These are phyloP conservation scores for Lepisosteus osseus DNA, from an alignment of 2,113 vertebrate genomes.

Conservation along the genomic window DNA sequence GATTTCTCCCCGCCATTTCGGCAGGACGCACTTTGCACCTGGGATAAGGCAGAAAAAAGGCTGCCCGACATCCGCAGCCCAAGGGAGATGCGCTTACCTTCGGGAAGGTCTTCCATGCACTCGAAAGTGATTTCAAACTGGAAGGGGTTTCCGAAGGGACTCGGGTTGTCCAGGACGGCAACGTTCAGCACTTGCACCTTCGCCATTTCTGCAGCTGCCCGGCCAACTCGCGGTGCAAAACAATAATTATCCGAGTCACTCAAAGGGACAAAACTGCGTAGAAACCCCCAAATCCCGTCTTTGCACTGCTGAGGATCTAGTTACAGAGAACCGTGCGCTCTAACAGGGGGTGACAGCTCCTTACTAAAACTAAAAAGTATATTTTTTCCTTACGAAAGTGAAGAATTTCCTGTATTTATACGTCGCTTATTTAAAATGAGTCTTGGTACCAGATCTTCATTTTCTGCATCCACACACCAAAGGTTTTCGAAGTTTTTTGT, in stretches of 20 bases:
- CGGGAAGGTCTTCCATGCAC: constrained; percentile 81
- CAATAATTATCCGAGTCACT: too few relatives aligned
- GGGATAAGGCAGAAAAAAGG: neutral
- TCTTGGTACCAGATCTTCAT: constrained; percentile 9
- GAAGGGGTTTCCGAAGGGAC: constrained; percentile 84
- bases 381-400: too few relatives aligned
- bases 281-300: too few relatives aligned
- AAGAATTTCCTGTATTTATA: too few relatives aligned
- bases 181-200: constrained; percentile 88
- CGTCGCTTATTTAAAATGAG: neutral
- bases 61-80: too few relatives aligned
- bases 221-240: too few relatives aligned
- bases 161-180: constrained; percentile 83
- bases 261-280: too few relatives aligned
- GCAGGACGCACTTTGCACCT: neutral
- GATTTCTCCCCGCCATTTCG: neutral
- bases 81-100: constrained; percentile 62
- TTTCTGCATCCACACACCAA: neutral
- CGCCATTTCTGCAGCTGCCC: constrained; percentile 61
- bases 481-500: too few relatives aligned
- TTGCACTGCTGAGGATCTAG: too few relatives aligned
- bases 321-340: too few relatives aligned
- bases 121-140: constrained; percentile 92
- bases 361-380: too few relatives aligned
- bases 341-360: too few relatives aligned